Evolutionary conservation across 2,797 vertebrate genomes (phyloP).

Genomic region (Poeciliopsis paucimaculata): DNA sequence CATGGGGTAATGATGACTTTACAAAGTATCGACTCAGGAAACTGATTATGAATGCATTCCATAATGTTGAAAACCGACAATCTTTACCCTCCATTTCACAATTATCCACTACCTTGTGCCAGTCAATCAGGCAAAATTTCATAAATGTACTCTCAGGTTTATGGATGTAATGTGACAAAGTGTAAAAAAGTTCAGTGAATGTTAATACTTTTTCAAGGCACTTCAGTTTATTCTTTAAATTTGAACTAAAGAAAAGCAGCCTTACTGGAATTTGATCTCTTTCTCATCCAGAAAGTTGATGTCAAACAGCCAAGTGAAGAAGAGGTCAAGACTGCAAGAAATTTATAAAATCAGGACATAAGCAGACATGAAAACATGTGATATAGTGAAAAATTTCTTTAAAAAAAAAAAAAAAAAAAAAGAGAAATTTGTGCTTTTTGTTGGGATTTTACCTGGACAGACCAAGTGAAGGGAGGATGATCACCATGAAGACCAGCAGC

Average conservation of each 20-base stretch:
- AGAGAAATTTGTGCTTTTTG: not conserved
- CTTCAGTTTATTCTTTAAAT: not conserved
- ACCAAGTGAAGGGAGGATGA: conserved; percentile 94
- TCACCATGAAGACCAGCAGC: conserved; percentile 96
- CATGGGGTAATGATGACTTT: not conserved
- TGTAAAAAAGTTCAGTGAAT: not conserved
- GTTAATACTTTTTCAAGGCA: not conserved
- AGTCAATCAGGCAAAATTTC: not conserved
- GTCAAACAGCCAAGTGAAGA: conserved; percentile 98
- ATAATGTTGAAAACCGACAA: not conserved
- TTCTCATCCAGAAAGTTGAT: conserved; percentile 89
- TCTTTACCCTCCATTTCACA: not conserved
- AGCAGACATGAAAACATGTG: not conserved
- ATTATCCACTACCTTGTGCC: not conserved
- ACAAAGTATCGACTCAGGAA: not conserved
- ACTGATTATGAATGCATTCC: not conserved
- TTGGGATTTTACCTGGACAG: conserved; percentile 88
- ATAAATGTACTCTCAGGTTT: not conserved
- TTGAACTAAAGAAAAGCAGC: conserved; percentile 27
- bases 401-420: not conserved
- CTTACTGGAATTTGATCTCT: conserved; percentile 94
- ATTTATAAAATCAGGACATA: conserved; percentile 21
- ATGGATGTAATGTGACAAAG: not conserved
- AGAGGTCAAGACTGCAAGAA: conserved; percentile 87
- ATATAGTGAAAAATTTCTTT: not conserved